phyloP scores from a whole-genome alignment of 2,113 vertebrate genomes.

The Paraplagusia blochii region DNA sequence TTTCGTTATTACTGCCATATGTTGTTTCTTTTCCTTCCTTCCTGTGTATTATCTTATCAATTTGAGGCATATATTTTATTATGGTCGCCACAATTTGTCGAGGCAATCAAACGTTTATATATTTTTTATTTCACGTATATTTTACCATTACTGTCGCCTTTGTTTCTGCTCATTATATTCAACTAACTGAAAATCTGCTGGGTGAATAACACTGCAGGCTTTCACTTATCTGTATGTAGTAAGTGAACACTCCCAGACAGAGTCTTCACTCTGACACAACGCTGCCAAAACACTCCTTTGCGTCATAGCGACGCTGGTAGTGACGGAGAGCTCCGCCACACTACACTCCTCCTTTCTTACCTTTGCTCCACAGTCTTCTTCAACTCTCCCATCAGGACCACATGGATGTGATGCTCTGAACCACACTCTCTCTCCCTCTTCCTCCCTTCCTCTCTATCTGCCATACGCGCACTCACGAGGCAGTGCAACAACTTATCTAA shows the following conservation, averaged over 20 bases:
- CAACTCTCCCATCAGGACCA: conserved; percentile 66
- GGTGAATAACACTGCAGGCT: not conserved
- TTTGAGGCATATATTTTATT: no score
- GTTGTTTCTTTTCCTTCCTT: no score
- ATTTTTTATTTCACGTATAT: no score
- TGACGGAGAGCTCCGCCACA: conserved; percentile 53
- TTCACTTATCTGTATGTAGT: not conserved
- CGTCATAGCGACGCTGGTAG: conserved; percentile 62
- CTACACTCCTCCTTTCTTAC: conserved; percentile 55
- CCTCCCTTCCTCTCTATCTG: conserved; percentile 9
- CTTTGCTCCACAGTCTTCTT: conserved; percentile 51
- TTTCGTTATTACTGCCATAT: no score
- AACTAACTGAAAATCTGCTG: not conserved
- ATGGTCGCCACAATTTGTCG: no score
- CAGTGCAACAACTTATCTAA: conserved; percentile 43
- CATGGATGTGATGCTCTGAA: conserved; percentile 46
- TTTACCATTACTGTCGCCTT: no score
- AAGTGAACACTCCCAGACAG: not conserved
- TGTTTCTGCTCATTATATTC: no score
- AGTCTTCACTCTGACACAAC: conserved; percentile 15
- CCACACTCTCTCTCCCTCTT: conserved; percentile 1
- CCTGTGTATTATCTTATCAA: no score
- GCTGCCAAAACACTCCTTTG: conserved; percentile 51
- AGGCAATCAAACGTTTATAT: no score
- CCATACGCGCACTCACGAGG: not conserved